Conservation (phyloP, 2,113 vertebrate genomes). For the Alexandromys fortis region DNA sequence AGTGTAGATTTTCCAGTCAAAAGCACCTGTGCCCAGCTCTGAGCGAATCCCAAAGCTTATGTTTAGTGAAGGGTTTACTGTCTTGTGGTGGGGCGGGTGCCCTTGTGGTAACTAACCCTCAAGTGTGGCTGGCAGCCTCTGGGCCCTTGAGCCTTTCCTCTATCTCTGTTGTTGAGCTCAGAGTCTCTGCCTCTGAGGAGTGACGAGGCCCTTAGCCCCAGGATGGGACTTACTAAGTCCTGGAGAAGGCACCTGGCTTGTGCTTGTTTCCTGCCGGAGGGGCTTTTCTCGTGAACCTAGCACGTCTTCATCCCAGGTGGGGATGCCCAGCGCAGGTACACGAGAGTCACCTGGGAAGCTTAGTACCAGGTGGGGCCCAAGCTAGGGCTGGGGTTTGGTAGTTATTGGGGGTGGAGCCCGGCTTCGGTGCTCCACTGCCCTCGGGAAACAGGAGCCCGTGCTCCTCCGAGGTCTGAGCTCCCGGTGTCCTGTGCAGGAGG, state of each 20-base stretch:
- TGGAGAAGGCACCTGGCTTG: neutral
- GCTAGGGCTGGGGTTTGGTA: neutral
- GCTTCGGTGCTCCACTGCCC: neutral
- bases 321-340: neutral
- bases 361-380: fast-evolving
- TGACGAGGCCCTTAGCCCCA: neutral
- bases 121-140: neutral
- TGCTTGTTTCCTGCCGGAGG: neutral
- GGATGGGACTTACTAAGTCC: neutral
- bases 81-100: neutral
- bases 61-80: neutral
- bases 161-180: neutral
- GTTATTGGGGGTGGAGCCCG: neutral
- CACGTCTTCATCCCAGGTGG: neutral
- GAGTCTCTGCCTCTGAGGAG: neutral
- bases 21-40: neutral
- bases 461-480: neutral
- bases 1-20: neutral
- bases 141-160: neutral
- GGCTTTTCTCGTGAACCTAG: neutral
- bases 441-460: fast-evolving
- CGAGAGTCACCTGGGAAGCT: neutral
- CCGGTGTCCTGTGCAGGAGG: slow-evolving; percentile 84
- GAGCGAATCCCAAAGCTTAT: neutral
- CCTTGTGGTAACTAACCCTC: no score